phyloP scores from a whole-genome alignment of 2,113 vertebrate genomes.

The Microcebus tavaratra region DNA sequence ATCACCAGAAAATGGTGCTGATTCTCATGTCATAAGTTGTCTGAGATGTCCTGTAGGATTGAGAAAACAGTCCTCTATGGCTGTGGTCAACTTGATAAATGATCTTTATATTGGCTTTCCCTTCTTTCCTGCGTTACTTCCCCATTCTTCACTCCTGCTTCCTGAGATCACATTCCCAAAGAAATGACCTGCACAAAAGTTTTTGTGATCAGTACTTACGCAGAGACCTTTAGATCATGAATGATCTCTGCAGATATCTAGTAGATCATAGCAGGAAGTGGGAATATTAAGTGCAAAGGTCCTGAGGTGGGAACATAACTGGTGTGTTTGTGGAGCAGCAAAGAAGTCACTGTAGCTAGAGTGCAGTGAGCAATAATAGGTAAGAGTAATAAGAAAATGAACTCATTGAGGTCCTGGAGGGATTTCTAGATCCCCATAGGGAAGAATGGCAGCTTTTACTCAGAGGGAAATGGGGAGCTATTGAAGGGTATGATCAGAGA shows the following conservation, averaged over 20 bases:
- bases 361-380: neutral
- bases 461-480: neutral
- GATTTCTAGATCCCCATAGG: neutral
- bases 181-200: neutral
- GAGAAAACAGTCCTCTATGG: neutral
- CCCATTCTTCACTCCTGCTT: neutral
- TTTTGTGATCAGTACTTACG: slow-evolving; percentile 3
- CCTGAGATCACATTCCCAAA: slow-evolving; percentile 7
- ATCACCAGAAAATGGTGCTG: neutral
- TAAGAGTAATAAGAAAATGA: neutral
- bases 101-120: neutral
- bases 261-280: neutral
- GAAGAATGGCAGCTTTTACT: neutral
- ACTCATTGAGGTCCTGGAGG: neutral
- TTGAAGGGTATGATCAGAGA: neutral
- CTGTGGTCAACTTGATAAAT: neutral
- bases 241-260: neutral
- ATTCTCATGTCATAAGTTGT: neutral
- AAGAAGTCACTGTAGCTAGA: neutral
- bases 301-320: neutral
- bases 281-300: neutral
- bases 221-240: neutral
- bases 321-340: neutral
- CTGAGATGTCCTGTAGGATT: neutral
- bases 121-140: neutral